Evolutionary conservation across 2,797 vertebrate species (phyloP), one percentile per base, ranked within the genome.

Genomic region (Rhinatrema bivittatum): DNA sequence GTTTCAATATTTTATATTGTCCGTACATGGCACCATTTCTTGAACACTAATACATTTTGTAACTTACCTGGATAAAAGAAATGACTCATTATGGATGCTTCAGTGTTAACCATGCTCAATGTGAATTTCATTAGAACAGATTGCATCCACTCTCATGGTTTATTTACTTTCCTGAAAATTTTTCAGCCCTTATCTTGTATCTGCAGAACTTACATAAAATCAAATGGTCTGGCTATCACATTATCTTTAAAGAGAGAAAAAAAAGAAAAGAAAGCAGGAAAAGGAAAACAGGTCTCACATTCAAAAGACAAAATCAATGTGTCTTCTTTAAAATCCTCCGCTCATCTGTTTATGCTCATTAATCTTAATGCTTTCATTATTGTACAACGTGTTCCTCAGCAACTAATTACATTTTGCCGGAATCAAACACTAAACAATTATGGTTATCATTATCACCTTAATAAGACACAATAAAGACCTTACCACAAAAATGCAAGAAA

Each of bases 321-420:
- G 3, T 29, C 10, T 32, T 25, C 39, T 53, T 53, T 58, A 36
- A 68, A 66, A 56, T 37, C 33, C 53, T 25, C 29, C 17, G 34
- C 25, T 41, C 36, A 20, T 57, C 48, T 32, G 56, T 59, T 67
- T 55, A 43, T 54, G 65, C 46, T 67, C 64, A 70, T 62, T 65
- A 56, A 70, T 68, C 59, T 56, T 70, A 70, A 70, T 54, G 56
- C 60, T 42, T 65, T 60, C 64, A 65, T 43, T 65, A 62, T 60
- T 17, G 42, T 27, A 45, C 20, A 51, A 5, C 47, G 32, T 41
- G 61, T 55, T 70, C 49, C 57, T 46, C 26, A 54, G 36, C 46
- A 74, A 53, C 24, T 28, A 65, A 62, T 46, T 35, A 32, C 59
- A 57, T 58, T 64, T 65, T 65, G 31, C 16, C 59, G 36, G 58